phyloP scores from a whole-genome alignment of 2,888 invertebrate genomes.

The Eupithecia inturbata region DNA sequence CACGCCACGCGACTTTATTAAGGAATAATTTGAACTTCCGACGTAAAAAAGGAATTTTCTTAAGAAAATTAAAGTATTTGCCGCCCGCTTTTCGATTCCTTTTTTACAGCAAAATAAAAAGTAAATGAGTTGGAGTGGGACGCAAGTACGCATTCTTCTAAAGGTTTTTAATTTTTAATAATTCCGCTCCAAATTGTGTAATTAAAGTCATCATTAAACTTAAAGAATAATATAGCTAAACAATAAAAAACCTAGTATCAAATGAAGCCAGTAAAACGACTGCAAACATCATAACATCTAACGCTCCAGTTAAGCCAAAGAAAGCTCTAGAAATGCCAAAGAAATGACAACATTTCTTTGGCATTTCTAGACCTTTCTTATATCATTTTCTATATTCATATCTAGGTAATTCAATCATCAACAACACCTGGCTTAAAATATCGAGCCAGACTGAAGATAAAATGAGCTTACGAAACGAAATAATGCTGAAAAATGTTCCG shows the following conservation, averaged over 20 bases:
- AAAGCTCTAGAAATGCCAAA: neutral
- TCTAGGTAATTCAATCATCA: constrained; percentile 19
- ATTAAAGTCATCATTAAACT: constrained; percentile 41
- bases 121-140: constrained; percentile 64
- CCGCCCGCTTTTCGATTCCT: constrained; percentile 65
- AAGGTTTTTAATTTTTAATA: constrained; percentile 60
- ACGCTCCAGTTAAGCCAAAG: constrained; percentile 19
- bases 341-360: no score
- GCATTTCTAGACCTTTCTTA: no score
- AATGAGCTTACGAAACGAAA: constrained; percentile 51
- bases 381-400: no score
- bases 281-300: constrained; percentile 11
- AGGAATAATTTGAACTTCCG: constrained; percentile 74
- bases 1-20: constrained; percentile 71
- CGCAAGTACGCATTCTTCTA: constrained; percentile 47
- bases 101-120: constrained; percentile 62
- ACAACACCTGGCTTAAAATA: constrained; percentile 39
- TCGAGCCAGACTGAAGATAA: constrained; percentile 40
- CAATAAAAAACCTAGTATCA: neutral
- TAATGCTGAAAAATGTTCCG: constrained; percentile 57
- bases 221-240: constrained; percentile 13
- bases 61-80: constrained; percentile 76
- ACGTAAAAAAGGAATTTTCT: constrained; percentile 63
- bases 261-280: constrained; percentile 42
- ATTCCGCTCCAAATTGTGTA: constrained; percentile 50